These are phyloP conservation scores for Diorhabda elongata DNA, from an alignment of 1,140 invertebrate genomes.

Conservation along the genomic window DNA sequence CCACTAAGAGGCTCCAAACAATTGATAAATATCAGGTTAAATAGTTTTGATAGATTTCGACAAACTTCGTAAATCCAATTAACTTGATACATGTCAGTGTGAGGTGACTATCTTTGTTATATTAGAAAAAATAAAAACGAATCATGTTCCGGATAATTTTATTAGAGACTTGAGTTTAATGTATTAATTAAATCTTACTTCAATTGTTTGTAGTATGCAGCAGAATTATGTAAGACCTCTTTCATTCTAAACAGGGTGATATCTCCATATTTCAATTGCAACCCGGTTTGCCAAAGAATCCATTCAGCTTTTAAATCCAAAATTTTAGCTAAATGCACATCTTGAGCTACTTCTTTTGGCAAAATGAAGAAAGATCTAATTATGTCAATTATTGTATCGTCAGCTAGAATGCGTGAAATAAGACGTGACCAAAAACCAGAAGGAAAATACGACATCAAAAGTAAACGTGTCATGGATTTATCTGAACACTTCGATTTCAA, in stretches of 20 bases:
- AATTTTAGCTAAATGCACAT: constrained; percentile 58
- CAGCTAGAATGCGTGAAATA: constrained; percentile 86
- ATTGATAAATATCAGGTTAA: too few relatives aligned
- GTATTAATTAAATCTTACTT: constrained; percentile 33
- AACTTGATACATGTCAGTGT: too few relatives aligned
- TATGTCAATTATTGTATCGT: constrained; percentile 82
- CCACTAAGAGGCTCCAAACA: too few relatives aligned
- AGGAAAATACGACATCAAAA: constrained; percentile 94
- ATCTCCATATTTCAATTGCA: constrained; percentile 79
- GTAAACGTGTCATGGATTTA: constrained; percentile 61
- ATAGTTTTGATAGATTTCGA: too few relatives aligned
- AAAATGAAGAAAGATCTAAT: constrained; percentile 64
- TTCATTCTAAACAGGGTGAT: constrained; percentile 78
- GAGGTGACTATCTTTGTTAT: too few relatives aligned
- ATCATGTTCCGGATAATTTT: too few relatives aligned
- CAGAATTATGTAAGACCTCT: constrained; percentile 60
- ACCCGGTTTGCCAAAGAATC: constrained; percentile 93
- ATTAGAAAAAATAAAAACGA: too few relatives aligned
- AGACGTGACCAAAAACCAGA: constrained; percentile 96
- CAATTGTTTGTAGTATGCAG: constrained; percentile 42
- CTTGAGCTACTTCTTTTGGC: constrained; percentile 61
- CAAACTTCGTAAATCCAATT: too few relatives aligned
- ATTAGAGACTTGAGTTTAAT: too few relatives aligned
- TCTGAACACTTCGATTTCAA: constrained; percentile 34
- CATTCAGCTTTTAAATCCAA: constrained; percentile 78